Evolutionary conservation across 1,140 invertebrate genomes (phyloP), one percentile per base, ranked within the genome.

Genomic region (Drosophila littoralis): DNA sequence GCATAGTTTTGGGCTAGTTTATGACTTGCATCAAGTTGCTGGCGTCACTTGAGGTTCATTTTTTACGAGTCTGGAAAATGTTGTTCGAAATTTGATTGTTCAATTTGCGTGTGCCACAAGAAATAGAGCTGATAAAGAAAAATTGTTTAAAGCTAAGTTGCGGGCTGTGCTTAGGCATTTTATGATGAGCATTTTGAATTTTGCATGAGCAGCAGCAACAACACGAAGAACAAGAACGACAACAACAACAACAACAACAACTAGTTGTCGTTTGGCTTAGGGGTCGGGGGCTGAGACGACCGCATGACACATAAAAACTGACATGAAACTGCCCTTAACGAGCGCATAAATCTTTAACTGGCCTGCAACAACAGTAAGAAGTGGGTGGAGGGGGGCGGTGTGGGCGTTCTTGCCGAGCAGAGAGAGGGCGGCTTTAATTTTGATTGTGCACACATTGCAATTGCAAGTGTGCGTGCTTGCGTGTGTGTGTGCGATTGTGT

Each of bases 291-390:
- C 15, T 46, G 64, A 52, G 40, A 59, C 32, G 45, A 61, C 46
- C 82, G 65, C 78, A 85, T 81, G 82, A 86, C 83, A 85, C 81
- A 85, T 86, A 86, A 85, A 86, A 86, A 82, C 79, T 79, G 76
- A 79, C 82, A 85, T 85, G 75, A 81, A 86, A 78, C 82, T 85
- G 78, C 83, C 82, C 82, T 85, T 85, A 85, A 85, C 82, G 82
- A 86, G 75, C 82, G 79, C 82, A 85, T 85, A 85, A 85, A 85
- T 85, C 82, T 86, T 81, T 86, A 86, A 86, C 82, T 79, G 83
- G 79, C 79, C 77, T 57, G 42, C 28, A 35, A 10, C 15, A 12
- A 33, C 22, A 40, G 42, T 1, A 15, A 48, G 8, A n/a, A 15
- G 7, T 7, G 10, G 17, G 51, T 4, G n/a, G 9, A 17, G 46